phyloP scores from a whole-genome alignment of 2,113 vertebrate species.

The Cisticola juncidis region DNA sequence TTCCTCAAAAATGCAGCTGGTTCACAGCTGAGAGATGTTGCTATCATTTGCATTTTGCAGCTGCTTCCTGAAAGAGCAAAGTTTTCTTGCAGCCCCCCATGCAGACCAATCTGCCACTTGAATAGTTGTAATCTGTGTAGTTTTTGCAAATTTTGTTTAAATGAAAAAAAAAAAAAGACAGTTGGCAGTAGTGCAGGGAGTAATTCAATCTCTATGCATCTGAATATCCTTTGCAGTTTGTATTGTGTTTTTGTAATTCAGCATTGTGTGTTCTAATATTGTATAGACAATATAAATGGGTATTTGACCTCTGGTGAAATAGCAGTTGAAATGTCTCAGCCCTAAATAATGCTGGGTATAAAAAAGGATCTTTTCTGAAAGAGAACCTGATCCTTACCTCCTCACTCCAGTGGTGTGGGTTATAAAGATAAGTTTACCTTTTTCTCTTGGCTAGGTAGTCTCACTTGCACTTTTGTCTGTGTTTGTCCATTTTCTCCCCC shows the following conservation, averaged over 20 bases:
- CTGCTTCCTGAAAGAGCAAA: background rate
- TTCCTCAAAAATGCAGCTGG: background rate
- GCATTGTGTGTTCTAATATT: background rate
- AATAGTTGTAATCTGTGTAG: background rate
- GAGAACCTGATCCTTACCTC: background rate
- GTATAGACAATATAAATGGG: background rate
- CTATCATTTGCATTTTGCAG: background rate
- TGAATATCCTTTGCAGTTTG: background rate
- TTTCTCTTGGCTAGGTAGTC: background rate
- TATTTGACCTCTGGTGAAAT: background rate
- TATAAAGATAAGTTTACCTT: background rate
- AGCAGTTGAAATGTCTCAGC: background rate
- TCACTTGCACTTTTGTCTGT: background rate
- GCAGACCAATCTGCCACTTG: background rate
- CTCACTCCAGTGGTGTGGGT: background rate
- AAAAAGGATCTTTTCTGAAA: background rate
- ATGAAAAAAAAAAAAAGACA: background rate
- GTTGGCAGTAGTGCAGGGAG: background rate
- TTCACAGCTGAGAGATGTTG: background rate
- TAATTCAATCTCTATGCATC: background rate
- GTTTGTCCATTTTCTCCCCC: conserved; percentile 6
- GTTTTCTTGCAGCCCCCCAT: background rate
- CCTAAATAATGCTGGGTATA: background rate
- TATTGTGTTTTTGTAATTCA: background rate
- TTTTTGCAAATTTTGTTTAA: background rate